Base-by-base conservation (phyloP, 1,140 invertebrate species). In the Thaumatotibia leucotreta region DNA sequence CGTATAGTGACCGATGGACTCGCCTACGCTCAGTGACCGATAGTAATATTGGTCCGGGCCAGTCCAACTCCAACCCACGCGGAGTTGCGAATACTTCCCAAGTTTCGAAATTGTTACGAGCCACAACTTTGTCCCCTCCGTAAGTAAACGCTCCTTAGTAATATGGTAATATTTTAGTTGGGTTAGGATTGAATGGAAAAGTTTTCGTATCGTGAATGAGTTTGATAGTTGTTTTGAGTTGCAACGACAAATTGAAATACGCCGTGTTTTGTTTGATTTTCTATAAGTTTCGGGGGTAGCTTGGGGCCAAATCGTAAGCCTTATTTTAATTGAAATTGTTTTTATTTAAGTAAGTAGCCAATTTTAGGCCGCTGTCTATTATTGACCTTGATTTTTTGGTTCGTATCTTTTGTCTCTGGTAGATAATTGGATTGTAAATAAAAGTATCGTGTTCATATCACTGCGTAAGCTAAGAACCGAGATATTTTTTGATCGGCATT, bases 91-190 rank as follows among this genome's bases (percentile, higher is more conserved):
- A 58, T 58, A 58, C 23, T 58, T 58, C 4, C n/a, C 2, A 45
- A 58, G 52, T 58, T 27, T 8, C 23, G 52, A 58, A 58, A 58
- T 58, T 58, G 52, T 58, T 54, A 24, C 52, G 4, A 58, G 23
- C 14, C 24, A n/a, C n/a, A 58, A 58, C 52, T 58, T 58, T 27
- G 52, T 24, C 23, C 24, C 52, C n/a, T 58, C 24, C 23, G 23
- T 27, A 58, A 58, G 52, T 58, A 58, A 52, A 52, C 24, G 52
- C 52, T 58, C 24, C 52, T 58, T 58, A 58, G 52, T 58, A 58
- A 58, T 58, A 58, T 58, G 52, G 52, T 58, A 58, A 58, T 58
- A 29, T 27, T 58, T 58, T 29, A 58, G 52, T 58, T 27, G 24
- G 52, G 52, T 27, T 31, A 27, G 52, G 52, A 58, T 58, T 58